These are phyloP conservation scores for Alligator sinensis DNA, from an alignment of 2,113 vertebrate genomes.

Conservation along the genomic window DNA sequence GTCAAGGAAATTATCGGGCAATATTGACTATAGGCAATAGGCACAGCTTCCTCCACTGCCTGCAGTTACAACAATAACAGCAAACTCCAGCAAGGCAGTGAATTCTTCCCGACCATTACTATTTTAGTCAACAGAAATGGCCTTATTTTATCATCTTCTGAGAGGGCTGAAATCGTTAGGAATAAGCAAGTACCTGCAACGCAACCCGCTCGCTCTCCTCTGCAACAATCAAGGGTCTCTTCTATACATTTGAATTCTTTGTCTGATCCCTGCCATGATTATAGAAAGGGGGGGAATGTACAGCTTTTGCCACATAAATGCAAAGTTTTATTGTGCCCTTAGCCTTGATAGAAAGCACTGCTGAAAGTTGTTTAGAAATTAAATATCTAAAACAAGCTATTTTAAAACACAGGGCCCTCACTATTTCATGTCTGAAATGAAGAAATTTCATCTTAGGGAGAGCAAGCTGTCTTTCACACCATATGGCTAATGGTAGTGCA, in stretches of 20 bases:
- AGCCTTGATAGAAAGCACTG: slow-evolving; percentile 86
- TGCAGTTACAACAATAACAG: slow-evolving; percentile 69
- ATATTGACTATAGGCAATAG: slow-evolving; percentile 65
- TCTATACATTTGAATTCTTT: slow-evolving; percentile 76
- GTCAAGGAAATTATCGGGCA: slow-evolving; percentile 75
- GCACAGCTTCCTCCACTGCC: slow-evolving; percentile 59
- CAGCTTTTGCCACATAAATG: slow-evolving; percentile 81
- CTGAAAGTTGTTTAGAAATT: slow-evolving; percentile 88
- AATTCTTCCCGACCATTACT: slow-evolving; percentile 66
- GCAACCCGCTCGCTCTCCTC: not conserved
- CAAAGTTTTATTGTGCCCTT: slow-evolving; percentile 87
- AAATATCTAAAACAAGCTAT: slow-evolving; percentile 88
- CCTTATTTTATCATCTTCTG: slow-evolving; percentile 37
- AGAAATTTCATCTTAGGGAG: slow-evolving; percentile 88
- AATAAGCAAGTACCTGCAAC: slow-evolving; percentile 71
- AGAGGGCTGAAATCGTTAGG: slow-evolving; percentile 55
- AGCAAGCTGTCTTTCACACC: slow-evolving; percentile 94
- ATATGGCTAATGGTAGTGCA: slow-evolving; percentile 98
- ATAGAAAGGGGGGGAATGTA: slow-evolving; percentile 76
- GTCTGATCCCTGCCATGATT: slow-evolving; percentile 55
- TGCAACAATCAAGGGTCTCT: slow-evolving; percentile 51
- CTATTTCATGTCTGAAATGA: slow-evolving; percentile 88
- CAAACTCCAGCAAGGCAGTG: slow-evolving; percentile 58
- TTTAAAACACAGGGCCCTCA: slow-evolving; percentile 84
- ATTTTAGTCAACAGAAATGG: slow-evolving; percentile 22